Conservation (phyloP, 1,140 invertebrate species). For the Trichogramma pretiosum region DNA sequence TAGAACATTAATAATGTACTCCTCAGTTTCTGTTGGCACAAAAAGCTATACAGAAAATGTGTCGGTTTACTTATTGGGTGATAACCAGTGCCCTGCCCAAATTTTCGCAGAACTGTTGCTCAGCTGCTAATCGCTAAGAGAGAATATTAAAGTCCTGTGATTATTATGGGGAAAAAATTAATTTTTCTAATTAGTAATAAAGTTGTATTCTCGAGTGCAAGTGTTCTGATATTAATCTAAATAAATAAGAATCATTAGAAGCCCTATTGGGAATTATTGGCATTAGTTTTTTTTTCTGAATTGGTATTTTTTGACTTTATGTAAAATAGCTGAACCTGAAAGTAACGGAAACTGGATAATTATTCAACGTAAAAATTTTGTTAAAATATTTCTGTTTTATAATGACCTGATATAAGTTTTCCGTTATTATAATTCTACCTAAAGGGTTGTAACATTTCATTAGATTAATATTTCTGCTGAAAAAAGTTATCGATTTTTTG, state of each 20-base stretch:
- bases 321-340: slow-evolving; percentile 42
- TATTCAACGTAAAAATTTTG: slow-evolving; percentile 12
- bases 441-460: slow-evolving; percentile 14
- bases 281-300: too few relatives aligned
- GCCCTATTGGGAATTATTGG: slow-evolving; percentile 45
- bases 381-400: slow-evolving; percentile 21
- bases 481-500: slow-evolving; percentile 12
- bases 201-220: slow-evolving; percentile 23
- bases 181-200: slow-evolving; percentile 38
- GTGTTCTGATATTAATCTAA: slow-evolving; percentile 29
- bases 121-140: slow-evolving; percentile 36
- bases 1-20: slow-evolving; percentile 7
- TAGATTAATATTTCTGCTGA: slow-evolving; percentile 16
- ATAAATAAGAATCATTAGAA: slow-evolving; percentile 34
- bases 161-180: slow-evolving; percentile 43
- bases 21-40: slow-evolving; percentile 5
- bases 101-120: slow-evolving; percentile 42
- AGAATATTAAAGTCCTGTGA: slow-evolving; percentile 46
- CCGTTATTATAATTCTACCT: slow-evolving; percentile 18
- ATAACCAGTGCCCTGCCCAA: slow-evolving; percentile 41
- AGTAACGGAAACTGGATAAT: slow-evolving; percentile 42
- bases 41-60: slow-evolving; percentile 6
- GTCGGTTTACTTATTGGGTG: slow-evolving; percentile 28
- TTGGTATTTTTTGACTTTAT: too few relatives aligned
- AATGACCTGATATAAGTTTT: slow-evolving; percentile 20